Conservation (phyloP, 1,140 invertebrate species). For the Ceratina calcarata region DNA sequence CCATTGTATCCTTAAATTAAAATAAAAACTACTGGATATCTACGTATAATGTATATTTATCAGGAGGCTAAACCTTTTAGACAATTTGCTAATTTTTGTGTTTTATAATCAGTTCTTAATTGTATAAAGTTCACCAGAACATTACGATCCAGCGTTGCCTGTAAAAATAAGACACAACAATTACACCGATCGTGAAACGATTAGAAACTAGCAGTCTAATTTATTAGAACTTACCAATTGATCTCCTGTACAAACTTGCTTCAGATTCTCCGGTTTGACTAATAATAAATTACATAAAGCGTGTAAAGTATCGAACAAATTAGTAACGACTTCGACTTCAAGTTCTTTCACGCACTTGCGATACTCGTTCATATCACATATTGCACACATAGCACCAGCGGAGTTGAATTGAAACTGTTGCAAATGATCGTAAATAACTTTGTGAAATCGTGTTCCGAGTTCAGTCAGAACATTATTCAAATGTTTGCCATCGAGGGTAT, state of each 20-base stretch:
- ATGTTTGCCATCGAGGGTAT: slow-evolving; percentile 96
- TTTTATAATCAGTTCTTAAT: slow-evolving; percentile 94
- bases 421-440: slow-evolving; percentile 97
- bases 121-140: slow-evolving; percentile 96
- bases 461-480: slow-evolving; percentile 92
- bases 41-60: slow-evolving; percentile 5
- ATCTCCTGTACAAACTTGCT: slow-evolving; percentile 96
- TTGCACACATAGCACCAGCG: slow-evolving; percentile 97
- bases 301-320: slow-evolving; percentile 96
- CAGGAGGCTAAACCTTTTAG: slow-evolving; percentile 81
- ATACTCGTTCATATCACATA: slow-evolving; percentile 98
- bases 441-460: slow-evolving; percentile 93
- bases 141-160: slow-evolving; percentile 93
- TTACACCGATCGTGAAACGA: slow-evolving; percentile 2
- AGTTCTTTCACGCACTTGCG: slow-evolving; percentile 90
- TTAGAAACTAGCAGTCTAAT: slow-evolving; percentile 5
- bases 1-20: neutral
- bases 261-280: slow-evolving; percentile 97
- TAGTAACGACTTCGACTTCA: slow-evolving; percentile 88
- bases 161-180: slow-evolving; percentile 73
- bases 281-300: slow-evolving; percentile 97
- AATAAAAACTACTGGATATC: neutral
- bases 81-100: slow-evolving; percentile 87
- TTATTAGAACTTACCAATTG: slow-evolving; percentile 87
- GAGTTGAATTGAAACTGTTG: slow-evolving; percentile 97